These are phyloP conservation scores for Ecliptopera silaceata DNA, from an alignment of 2,888 invertebrate species.

Conservation along the genomic window DNA sequence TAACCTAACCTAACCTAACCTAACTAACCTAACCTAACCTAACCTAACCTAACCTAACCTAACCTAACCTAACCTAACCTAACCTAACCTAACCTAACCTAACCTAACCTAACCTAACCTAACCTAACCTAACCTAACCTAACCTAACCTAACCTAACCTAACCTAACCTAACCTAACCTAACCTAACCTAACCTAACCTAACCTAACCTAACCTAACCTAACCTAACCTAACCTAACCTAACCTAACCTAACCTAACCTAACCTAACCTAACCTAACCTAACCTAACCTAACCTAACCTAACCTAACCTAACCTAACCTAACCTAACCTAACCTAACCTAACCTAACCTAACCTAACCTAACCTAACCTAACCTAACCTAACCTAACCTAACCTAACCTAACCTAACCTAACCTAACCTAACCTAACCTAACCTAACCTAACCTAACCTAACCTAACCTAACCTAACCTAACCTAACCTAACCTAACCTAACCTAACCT, in stretches of 20 bases:
- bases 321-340: constrained; percentile 30
- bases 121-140: constrained; percentile 14
- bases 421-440: constrained; percentile 34
- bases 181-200: constrained; percentile 5
- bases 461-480: constrained; percentile 10
- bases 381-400: constrained; percentile 11
- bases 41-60: constrained; percentile 30
- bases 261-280: constrained; percentile 5
- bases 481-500: constrained; percentile 23
- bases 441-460: constrained; percentile 31
- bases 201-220: constrained; percentile 23
- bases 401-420: constrained; percentile 14
- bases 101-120: constrained; percentile 11
- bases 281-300: constrained; percentile 22
- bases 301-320: constrained; percentile 18
- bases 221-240: constrained; percentile 27
- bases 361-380: constrained; percentile 22
- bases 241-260: background rate
- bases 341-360: constrained; percentile 32
- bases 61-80: constrained; percentile 32
- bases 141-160: constrained; percentile 33
- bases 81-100: constrained; percentile 22
- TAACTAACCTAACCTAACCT: constrained; percentile 16
- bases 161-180: constrained; percentile 31
- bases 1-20: constrained; percentile 22